Conservation (phyloP, 1,140 invertebrate species). For the Pseudomyrmex concolor region DNA sequence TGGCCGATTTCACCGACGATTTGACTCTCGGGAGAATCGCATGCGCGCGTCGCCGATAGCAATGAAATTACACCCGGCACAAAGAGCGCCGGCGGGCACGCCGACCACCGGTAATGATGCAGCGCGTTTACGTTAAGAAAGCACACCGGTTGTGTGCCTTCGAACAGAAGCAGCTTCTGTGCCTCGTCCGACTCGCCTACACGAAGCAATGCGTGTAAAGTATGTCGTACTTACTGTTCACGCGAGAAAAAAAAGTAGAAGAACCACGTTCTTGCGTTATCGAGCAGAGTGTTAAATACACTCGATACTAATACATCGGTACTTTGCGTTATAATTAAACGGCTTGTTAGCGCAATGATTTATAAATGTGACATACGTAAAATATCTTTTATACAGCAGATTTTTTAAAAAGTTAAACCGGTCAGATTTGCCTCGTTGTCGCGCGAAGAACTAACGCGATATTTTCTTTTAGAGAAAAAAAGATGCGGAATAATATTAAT, state of each 20-base stretch:
- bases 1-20: constrained; percentile 49
- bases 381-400: not conserved
- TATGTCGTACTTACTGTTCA: not conserved
- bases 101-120: constrained; percentile 74
- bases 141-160: constrained; percentile 66
- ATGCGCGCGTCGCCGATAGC: constrained; percentile 69
- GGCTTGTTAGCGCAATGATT: no score
- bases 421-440: no score
- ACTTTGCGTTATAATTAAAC: not conserved
- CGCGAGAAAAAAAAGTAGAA: not conserved
- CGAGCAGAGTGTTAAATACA: not conserved
- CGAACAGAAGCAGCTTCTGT: constrained; percentile 73
- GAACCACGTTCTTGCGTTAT: not conserved
- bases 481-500: not conserved
- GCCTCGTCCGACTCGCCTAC: constrained; percentile 59
- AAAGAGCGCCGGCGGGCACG: constrained; percentile 73
- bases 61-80: constrained; percentile 75
- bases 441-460: not conserved
- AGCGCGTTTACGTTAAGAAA: constrained; percentile 75
- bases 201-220: constrained; percentile 6
- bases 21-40: constrained; percentile 38
- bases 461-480: not conserved
- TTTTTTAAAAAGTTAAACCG: constrained; percentile 13
- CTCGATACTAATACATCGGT: not conserved
- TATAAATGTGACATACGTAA: no score